Percentiles rank a stretch among this genome's conserved stretches.
Conservation (phyloP, 2,888 invertebrate genomes). For the Lymantria dispar region DNA sequence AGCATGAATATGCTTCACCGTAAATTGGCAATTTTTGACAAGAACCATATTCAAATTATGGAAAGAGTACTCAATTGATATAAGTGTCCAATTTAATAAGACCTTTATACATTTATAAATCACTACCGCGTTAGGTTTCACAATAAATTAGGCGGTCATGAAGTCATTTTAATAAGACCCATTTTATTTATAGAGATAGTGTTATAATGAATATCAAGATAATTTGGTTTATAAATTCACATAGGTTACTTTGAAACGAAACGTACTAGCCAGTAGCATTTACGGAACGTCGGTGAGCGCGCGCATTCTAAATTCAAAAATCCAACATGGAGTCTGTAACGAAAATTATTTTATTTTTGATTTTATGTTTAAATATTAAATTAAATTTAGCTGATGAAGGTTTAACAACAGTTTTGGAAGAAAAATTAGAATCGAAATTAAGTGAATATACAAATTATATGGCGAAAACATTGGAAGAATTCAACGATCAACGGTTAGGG, state of each 20-base stretch:
- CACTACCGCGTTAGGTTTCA: not conserved
- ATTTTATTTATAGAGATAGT: not conserved
- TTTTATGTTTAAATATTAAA: slow-evolving; percentile 15
- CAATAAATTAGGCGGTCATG: not conserved
- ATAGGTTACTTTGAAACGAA: slow-evolving; percentile 7
- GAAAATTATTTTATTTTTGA: slow-evolving; percentile 16
- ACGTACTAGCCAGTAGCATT: slow-evolving; percentile 36
- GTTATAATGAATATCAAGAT: not conserved
- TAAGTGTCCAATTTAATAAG: not conserved
- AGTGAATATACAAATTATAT: slow-evolving; percentile 38
- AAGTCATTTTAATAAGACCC: not conserved
- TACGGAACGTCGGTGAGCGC: slow-evolving; percentile 32
- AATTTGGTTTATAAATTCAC: not conserved
- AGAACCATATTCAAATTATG: not conserved
- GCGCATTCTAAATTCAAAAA: slow-evolving; percentile 37
- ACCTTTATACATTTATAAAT: not conserved
- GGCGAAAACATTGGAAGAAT: slow-evolving; percentile 46
- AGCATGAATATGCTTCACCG: too few relatives aligned
- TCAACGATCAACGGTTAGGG: slow-evolving; percentile 60
- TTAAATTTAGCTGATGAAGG: slow-evolving; percentile 8
- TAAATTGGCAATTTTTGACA: not conserved
- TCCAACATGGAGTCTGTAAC: slow-evolving; percentile 25
- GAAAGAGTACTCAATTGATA: not conserved
- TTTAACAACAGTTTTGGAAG: slow-evolving; percentile 37
- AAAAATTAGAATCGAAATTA: slow-evolving; percentile 45